These are phyloP conservation scores for Siderastrea radians DNA, from an alignment of 92 coral and sea anemone species.

Conservation along the genomic window DNA sequence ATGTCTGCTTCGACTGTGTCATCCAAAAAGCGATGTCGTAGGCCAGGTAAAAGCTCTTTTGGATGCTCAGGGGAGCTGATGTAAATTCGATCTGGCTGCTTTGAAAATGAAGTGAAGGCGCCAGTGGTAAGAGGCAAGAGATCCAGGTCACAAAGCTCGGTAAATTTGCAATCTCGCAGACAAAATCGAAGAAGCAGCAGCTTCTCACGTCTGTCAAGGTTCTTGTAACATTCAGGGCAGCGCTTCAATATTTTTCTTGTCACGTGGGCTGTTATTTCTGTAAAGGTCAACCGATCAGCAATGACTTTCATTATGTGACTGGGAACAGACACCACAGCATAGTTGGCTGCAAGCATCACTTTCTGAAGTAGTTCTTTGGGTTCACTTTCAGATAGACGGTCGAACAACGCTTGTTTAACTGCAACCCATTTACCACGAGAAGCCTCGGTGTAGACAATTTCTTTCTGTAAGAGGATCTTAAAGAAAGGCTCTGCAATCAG, in stretches of 20 bases:
- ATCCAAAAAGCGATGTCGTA: slow-evolving; percentile 66
- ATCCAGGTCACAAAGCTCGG: slow-evolving; percentile 58
- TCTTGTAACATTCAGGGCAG: slow-evolving; percentile 28
- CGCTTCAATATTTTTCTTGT: neutral
- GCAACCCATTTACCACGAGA: slow-evolving; percentile 68
- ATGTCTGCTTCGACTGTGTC: slow-evolving; percentile 42
- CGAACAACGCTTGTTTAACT: slow-evolving; percentile 44
- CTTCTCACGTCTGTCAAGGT: slow-evolving; percentile 40
- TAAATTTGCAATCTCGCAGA: slow-evolving; percentile 61
- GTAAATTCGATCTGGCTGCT: slow-evolving; percentile 33
- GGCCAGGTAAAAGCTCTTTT: slow-evolving; percentile 75
- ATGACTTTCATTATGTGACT: slow-evolving; percentile 50
- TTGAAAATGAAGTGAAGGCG: slow-evolving; percentile 54
- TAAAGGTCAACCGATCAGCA: neutral
- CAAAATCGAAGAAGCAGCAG: slow-evolving; percentile 73
- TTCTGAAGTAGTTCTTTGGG: slow-evolving; percentile 34
- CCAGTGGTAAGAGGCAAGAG: slow-evolving; percentile 81
- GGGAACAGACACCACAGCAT: slow-evolving; percentile 73
- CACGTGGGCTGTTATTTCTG: neutral
- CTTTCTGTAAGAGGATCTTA: neutral
- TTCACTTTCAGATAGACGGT: slow-evolving; percentile 17
- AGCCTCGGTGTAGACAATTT: slow-evolving; percentile 57
- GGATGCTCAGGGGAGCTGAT: slow-evolving; percentile 74
- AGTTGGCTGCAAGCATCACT: slow-evolving; percentile 37
- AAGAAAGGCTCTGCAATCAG: slow-evolving; percentile 42